Base-by-base conservation (phyloP, 2,113 vertebrate genomes). In the Cyrtonyx montezumae region DNA sequence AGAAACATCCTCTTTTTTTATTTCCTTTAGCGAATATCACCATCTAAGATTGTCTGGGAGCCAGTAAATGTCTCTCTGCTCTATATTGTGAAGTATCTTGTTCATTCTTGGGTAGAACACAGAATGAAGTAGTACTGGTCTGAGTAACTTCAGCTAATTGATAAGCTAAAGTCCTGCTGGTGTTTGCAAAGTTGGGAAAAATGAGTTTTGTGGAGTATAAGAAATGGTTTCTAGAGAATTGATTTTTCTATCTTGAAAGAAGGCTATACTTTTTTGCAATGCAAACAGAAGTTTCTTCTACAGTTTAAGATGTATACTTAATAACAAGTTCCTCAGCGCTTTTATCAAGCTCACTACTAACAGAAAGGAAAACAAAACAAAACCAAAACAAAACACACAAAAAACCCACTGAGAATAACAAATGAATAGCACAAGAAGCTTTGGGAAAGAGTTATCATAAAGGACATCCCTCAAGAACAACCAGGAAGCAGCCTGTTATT, bases 351-450 rank as follows among this genome's bases (percentile, higher is more conserved):
- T 88, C 40, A 87, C 43, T 89, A 69, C 77, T 88, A 84, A 96
- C 85, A 92, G 92, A 97, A 93, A 89, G 32, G 28, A 83, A 88
- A 93, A 89, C 84, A 83, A 88, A 93, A 89, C 84, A 90, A 91
- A 94, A 70, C 51, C 14, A 58, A 32, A 55, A 14, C 23, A 51
- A 51, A 26, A 55, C 6, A 25, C 23, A 51, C 51, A 53, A 55
- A 55, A 30, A 30, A 36, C 21, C 58, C 48, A 80, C 36, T 89
- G 92, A 94, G 83, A 56, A 56, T 53, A 82, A 92, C 53, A 40
- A 2, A 16, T 68, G 91, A 91, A 90, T 88, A 95, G 21, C 23
- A 75, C 4, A 91, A 93, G 69, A 75, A 83, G 78, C 86, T 97
- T 95, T 87, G 73, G 94, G 94, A 91, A 83, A 89, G 94, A 79